Evolutionary conservation across 2,888 invertebrate species (phyloP), one percentile per base, ranked within the genome.

Genomic region (Machimus rusticus): DNA sequence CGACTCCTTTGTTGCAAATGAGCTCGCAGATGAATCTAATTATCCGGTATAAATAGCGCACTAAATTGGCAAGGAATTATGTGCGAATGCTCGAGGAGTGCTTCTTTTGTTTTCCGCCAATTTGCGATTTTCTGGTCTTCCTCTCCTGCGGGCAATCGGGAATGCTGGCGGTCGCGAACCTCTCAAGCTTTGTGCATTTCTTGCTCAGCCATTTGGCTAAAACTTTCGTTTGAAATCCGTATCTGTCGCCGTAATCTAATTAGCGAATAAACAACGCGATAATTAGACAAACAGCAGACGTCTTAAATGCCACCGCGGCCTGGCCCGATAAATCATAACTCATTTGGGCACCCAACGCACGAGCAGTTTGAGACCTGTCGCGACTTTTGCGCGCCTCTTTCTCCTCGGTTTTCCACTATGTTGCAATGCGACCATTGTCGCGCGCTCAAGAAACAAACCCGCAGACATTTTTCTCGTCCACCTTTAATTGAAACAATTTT

Each of bases 21-120:
- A 81, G 81, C 81, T 55, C 81, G 55, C 81, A 81, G 81, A 81
- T 81, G 81, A 81, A 81, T 81, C 81, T 74, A 86, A 86, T 86
- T 86, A 86, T 86, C 74, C 74, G 85, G 85, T 86, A 86, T 86
- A 86, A 86, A 86, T 86, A 86, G 85, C 85, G 85, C 74, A 86
- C 43, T 74, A 86, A 86, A 86, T 86, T 86, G 85, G 85, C 85
- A 86, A 86, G 74, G 46, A 86, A 84, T 81, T 81, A 81, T 81
- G 81, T 81, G 81, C 81, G 81, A 81, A 81, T 81, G 43, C 81
- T 55, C 51, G 34, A 55, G 55, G 81, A 55, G 55, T 81, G 55
- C 55, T 81, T 55, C 81, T 81, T 81, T 81, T 81, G 81, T 81
- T 81, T 81, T 81, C 81, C 81, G 81, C 81, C 81, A 81, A 81